These are phyloP conservation scores for Heliconius nattereri DNA, from an alignment of 1,140 invertebrate species.

Conservation along the genomic window DNA sequence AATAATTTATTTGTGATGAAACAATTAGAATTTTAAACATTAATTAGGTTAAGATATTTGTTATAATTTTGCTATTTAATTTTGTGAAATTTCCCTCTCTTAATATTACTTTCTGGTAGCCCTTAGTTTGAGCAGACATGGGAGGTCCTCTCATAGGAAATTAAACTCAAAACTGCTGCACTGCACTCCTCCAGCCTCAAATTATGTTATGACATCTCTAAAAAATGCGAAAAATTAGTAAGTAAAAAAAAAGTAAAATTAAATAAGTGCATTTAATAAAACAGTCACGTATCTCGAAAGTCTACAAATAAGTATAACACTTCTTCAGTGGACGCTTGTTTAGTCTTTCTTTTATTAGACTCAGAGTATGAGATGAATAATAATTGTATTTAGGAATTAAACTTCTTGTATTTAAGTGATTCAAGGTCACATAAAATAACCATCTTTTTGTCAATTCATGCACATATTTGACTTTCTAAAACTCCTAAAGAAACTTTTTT, in stretches of 20 bases:
- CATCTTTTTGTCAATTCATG: neutral
- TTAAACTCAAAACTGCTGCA: no score
- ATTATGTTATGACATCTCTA: no score
- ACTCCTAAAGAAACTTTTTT: neutral
- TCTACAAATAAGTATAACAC: neutral
- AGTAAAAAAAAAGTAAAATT: no score
- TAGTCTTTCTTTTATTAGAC: neutral
- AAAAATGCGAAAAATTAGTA: no score
- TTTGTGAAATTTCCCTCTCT: neutral
- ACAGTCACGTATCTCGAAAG: neutral
- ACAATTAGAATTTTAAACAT: neutral
- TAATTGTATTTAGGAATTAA: neutral
- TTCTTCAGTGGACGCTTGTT: neutral
- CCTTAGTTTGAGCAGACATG: no score
- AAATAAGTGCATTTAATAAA: neutral
- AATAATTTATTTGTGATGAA: neutral
- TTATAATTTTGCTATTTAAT: neutral
- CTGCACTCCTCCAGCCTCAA: no score
- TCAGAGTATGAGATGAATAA: neutral
- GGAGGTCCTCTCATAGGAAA: no score
- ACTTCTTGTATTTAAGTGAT: neutral
- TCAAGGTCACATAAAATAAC: no score
- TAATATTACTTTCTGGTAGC: neutral
- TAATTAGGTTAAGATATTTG: neutral
- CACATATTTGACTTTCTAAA: slow-evolving; percentile 11